A percentile compares a stretch with the other conserved stretches of the same genome.
Evolutionary conservation across 2,113 vertebrate genomes (phyloP).

Genomic region (Columbina picui): DNA sequence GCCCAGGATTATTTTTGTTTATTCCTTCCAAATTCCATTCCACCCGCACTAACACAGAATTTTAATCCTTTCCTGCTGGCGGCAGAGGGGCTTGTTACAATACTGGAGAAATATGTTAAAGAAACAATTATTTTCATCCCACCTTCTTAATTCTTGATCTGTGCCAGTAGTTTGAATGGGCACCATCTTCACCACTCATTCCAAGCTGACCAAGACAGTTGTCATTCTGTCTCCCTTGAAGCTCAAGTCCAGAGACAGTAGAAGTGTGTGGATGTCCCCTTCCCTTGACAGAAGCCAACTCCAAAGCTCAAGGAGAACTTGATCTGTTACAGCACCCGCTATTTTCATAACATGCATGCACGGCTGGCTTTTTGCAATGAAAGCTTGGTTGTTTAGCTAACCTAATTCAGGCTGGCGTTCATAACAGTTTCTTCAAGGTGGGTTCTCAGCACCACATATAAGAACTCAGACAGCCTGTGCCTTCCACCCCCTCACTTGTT

Average conservation of each 20-base stretch:
- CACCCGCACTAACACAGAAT: slow-evolving; percentile 1
- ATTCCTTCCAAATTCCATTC: slow-evolving; percentile 57
- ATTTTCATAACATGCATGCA: accelerated
- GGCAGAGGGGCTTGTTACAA: not conserved
- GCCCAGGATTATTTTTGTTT: slow-evolving; percentile 65
- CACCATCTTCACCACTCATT: not conserved
- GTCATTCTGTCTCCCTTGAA: not conserved
- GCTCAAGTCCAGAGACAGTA: not conserved
- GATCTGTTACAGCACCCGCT: not conserved
- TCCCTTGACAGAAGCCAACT: not conserved
- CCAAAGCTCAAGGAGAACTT: not conserved
- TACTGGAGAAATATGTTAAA: not conserved
- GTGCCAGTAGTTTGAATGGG: not conserved
- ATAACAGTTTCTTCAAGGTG: not conserved
- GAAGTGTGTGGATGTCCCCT: not conserved
- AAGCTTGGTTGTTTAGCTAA: not conserved
- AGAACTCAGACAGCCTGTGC: not conserved
- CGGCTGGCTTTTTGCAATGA: not conserved
- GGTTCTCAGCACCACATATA: not conserved
- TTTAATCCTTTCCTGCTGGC: slow-evolving; percentile 43
- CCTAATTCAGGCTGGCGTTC: not conserved
- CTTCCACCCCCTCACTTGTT: slow-evolving; percentile 11
- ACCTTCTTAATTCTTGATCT: not conserved
- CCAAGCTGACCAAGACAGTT: not conserved
- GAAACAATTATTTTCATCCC: not conserved